Conservation (phyloP, 2,888 invertebrate genomes). For the Desoria tigrina region DNA sequence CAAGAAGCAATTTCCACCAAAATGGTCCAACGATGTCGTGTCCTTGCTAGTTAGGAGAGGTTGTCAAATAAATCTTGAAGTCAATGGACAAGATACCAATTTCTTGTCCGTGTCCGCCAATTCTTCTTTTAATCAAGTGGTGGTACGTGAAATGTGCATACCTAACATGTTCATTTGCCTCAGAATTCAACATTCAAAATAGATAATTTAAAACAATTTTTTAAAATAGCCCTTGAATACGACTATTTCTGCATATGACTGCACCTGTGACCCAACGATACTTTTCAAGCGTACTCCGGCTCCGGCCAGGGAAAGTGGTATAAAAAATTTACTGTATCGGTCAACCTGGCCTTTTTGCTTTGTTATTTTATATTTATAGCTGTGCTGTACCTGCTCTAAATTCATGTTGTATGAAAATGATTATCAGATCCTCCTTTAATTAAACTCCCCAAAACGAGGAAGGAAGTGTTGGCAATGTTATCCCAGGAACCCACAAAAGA, state of each 20-base stretch:
- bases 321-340: neutral
- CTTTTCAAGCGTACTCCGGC: neutral
- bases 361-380: neutral
- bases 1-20: conserved; percentile 17
- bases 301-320: neutral
- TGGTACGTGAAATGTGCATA: neutral
- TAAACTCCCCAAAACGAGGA: conserved; percentile 20
- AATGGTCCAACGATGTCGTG: conserved; percentile 17
- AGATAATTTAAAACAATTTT: too few species aligned
- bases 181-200: too few species aligned
- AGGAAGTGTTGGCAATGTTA: conserved; percentile 18
- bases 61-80: conserved; percentile 19
- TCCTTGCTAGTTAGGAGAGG: conserved; percentile 21
- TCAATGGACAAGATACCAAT: neutral
- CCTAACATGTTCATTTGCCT: too few species aligned
- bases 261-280: neutral
- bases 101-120: neutral
- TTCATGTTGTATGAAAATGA: too few species aligned
- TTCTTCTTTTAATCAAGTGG: neutral
- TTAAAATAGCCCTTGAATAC: too few species aligned
- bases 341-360: too few species aligned
- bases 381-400: neutral
- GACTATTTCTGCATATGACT: too few species aligned
- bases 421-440: conserved; percentile 16
- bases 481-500: conserved; percentile 12